Evolutionary conservation across 2,888 invertebrate species (phyloP).

Genomic region (Eristalis tenax): DNA sequence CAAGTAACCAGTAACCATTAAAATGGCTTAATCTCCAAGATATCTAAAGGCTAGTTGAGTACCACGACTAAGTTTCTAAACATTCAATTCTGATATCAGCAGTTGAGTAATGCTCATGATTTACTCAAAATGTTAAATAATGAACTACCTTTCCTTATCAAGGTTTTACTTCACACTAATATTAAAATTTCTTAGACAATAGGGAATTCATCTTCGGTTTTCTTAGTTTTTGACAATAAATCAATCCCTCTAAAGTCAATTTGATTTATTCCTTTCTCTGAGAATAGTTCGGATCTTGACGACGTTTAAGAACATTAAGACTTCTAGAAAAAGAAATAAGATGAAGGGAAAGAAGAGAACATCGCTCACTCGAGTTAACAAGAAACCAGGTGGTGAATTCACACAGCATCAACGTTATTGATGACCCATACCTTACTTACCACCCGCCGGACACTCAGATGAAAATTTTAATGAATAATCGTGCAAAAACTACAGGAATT

Average conservation of each 20-base stretch:
- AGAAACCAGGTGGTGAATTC: slow-evolving; percentile 67
- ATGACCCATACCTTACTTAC: slow-evolving; percentile 44
- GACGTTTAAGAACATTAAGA: neutral
- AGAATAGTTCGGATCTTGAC: neutral
- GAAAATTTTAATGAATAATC: slow-evolving; percentile 63
- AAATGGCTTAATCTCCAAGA: too few species aligned
- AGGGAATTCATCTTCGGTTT: neutral
- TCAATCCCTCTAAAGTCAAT: neutral
- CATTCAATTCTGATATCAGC: neutral
- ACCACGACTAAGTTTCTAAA: too few species aligned
- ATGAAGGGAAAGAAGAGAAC: slow-evolving; percentile 19
- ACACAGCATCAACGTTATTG: slow-evolving; percentile 62
- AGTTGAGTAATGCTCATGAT: neutral
- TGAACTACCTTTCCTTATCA: neutral
- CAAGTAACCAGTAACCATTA: too few species aligned
- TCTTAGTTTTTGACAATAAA: neutral
- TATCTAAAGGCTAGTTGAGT: too few species aligned
- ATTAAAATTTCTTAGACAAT: neutral
- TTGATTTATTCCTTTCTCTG: neutral
- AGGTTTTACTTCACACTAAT: neutral
- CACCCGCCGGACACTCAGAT: slow-evolving; percentile 2
- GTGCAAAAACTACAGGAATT: slow-evolving; percentile 41
- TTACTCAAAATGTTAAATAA: neutral
- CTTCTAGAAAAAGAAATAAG: neutral
- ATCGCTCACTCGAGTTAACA: slow-evolving; percentile 62